These are phyloP conservation scores for Sipha maydis DNA, from an alignment of 2,888 invertebrate species.

Conservation along the genomic window DNA sequence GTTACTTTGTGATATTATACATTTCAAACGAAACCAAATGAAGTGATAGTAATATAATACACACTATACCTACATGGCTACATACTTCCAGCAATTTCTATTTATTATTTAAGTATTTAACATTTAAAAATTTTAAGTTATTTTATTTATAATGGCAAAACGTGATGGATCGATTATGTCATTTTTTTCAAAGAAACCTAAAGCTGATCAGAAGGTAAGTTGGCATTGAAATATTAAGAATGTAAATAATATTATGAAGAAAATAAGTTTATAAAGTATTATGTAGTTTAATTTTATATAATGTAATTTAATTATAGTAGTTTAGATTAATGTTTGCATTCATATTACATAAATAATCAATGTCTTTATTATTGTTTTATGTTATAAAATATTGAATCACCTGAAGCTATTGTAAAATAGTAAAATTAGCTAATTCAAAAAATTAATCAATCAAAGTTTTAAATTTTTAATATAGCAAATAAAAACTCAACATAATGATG, in stretches of 20 bases:
- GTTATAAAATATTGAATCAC: constrained; percentile 27
- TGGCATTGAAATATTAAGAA: constrained; percentile 14
- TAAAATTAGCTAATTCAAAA: constrained; percentile 29
- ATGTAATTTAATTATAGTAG: constrained; percentile 26
- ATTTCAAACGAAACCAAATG: too few species aligned
- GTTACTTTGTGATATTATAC: too few species aligned
- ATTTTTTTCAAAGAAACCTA: constrained; percentile 22
- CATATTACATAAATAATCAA: constrained; percentile 15
- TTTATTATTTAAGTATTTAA: too few species aligned
- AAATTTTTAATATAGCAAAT: constrained; percentile 20
- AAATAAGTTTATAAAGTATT: constrained; percentile 32
- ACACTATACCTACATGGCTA: too few species aligned
- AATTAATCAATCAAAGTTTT: neutral
- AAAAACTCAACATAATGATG: constrained; percentile 1
- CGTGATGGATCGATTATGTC: constrained; percentile 19
- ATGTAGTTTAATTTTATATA: constrained; percentile 17
- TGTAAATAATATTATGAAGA: neutral
- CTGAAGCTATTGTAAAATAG: constrained; percentile 20
- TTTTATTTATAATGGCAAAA: constrained; percentile 21
- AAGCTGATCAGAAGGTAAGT: constrained; percentile 20
- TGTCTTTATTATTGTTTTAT: constrained; percentile 15
- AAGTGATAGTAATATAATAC: too few species aligned
- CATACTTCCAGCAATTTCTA: too few species aligned
- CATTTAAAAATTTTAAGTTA: too few species aligned
- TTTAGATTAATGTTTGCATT: constrained; percentile 10